Evolutionary conservation across 2,888 invertebrate genomes (phyloP).

Genomic region (Axea sp.): DNA sequence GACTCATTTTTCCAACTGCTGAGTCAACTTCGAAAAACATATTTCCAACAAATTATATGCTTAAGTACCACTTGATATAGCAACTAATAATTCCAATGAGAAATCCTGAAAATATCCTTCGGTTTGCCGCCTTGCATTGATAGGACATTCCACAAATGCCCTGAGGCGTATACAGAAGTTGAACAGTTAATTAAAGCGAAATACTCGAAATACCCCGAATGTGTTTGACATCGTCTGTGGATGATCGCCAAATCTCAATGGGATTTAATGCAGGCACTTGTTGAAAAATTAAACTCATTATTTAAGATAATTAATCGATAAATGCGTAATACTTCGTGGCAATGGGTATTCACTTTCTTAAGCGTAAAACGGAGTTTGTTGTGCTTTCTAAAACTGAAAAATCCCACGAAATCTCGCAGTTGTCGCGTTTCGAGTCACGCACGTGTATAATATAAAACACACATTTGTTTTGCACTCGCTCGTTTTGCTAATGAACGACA

Average conservation of each 20-base stretch:
- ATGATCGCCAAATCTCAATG: conserved; percentile 49
- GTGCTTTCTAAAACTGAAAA: too few relatives aligned
- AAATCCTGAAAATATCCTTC: conserved; percentile 59
- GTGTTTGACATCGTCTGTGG: conserved; percentile 52
- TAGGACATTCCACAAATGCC: conserved; percentile 59
- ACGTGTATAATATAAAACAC: too few relatives aligned
- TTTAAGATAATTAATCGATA: conserved; percentile 1
- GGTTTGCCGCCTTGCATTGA: conserved; percentile 60
- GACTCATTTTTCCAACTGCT: too few relatives aligned
- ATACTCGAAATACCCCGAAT: conserved; percentile 58
- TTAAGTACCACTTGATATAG: conserved; percentile 45
- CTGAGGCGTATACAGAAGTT: conserved; percentile 60
- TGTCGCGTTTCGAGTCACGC: too few relatives aligned
- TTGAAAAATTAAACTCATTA: conserved; percentile 20
- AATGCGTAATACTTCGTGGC: too few relatives aligned
- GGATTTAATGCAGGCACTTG: conserved; percentile 13
- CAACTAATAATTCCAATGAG: conserved; percentile 55
- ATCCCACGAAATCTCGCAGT: too few relatives aligned
- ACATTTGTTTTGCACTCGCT: too few relatives aligned
- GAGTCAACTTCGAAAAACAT: not conserved
- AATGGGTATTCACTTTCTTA: too few relatives aligned
- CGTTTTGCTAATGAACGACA: too few relatives aligned
- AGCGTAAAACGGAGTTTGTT: too few relatives aligned
- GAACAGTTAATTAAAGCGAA: conserved; percentile 61
- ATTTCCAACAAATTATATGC: conserved; percentile 31